Base-by-base conservation (phyloP, 2,888 invertebrate species). In the Agonopterix alstromeriana region DNA sequence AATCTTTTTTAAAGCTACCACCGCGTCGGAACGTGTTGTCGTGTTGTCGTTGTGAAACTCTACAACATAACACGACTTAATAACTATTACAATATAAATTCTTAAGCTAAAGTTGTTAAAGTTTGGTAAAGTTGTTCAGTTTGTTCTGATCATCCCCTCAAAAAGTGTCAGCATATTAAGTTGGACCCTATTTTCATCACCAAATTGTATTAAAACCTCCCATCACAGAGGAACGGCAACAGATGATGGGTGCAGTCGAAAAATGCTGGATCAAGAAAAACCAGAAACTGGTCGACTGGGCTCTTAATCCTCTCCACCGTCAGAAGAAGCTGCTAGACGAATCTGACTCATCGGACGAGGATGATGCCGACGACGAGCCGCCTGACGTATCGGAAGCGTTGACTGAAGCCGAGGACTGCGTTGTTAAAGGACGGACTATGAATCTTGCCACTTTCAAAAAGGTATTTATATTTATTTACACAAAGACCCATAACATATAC, bases 331-430 rank as follows among this genome's bases (percentile, higher is more conserved):
- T 79, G 52, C 52, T 81, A 0, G 70, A 66, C 0, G 73, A 70
- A 10, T 58, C 73, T 0, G 77, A 67, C 1, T 65, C 70, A 0
- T 71, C 79, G 1, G 75, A 77, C 35, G 65, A 83, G 36, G 89
- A 91, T 50, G 87, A 90, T 45, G 73, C 80, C 12, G 78, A 85
- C 14, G 88, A 89, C 10, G 73, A 67, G 0, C 76, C 77, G 42
- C 42, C 14, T 52, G 64, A 53, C 61, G 65, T 63, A 74, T 76
- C 55, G 66, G 71, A 36, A 0, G 69, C 68, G 0, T 50, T 76
- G 86, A 91, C 60, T 10, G 92, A 93, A 48, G 89, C 88, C 0
- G 94, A 95, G 52, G 96, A 97, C 63, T 96, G 96, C 65, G 93
- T 95, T 14, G 91, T 93, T 0, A 47, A 56, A 0, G 83, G 84